These are phyloP conservation scores for Spinus olivaceus DNA, from an alignment of 2,797 vertebrate species.

Conservation along the genomic window DNA sequence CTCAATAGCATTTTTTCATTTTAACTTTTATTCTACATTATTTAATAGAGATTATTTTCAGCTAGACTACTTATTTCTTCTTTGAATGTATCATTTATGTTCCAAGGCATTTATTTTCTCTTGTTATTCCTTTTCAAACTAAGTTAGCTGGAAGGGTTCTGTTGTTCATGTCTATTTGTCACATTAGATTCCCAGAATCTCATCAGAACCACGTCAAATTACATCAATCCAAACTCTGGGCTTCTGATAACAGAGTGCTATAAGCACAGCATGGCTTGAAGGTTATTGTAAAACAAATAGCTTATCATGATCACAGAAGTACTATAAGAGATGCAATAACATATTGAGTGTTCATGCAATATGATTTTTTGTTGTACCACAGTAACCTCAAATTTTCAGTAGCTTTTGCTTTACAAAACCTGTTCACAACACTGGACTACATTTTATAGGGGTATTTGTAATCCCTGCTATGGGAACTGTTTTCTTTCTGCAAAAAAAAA, in stretches of 20 bases:
- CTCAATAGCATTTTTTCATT: not conserved
- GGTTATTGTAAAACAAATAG: not conserved
- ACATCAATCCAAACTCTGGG: not conserved
- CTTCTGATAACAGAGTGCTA: not conserved
- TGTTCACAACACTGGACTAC: not conserved
- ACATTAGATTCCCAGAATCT: not conserved
- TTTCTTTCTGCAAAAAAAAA: not conserved
- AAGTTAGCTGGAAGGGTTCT: not conserved
- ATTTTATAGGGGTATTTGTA: not conserved
- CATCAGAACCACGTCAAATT: slow-evolving; percentile 9
- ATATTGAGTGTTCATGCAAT: not conserved
- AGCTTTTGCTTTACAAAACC: not conserved
- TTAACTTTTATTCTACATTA: not conserved
- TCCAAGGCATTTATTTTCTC: not conserved
- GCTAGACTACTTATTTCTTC: not conserved
- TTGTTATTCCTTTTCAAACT: not conserved
- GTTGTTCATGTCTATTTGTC: not conserved
- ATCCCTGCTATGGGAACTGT: not conserved
- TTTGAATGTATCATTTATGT: not conserved
- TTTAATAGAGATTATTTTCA: not conserved
- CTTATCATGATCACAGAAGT: not conserved
- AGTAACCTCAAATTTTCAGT: not conserved
- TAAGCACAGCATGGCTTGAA: not conserved
- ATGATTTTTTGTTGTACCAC: not conserved
- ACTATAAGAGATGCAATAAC: not conserved